A percentile compares a stretch with the other conserved stretches of the same genome.
phyloP scores from a whole-genome alignment of 64 coral and sea anemone genomes.

The Stylophora pistillata region DNA sequence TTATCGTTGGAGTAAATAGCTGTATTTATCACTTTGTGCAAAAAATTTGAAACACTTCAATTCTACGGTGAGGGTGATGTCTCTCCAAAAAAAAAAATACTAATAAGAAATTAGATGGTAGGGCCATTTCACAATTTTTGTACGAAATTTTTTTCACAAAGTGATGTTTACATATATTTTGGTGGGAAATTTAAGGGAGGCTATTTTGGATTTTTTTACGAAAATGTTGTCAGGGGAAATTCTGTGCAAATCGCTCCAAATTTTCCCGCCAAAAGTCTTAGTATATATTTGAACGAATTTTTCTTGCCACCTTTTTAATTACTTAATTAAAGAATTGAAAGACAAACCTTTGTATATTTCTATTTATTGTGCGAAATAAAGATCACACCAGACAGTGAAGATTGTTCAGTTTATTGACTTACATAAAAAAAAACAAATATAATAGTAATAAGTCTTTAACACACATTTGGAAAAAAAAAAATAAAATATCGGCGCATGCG shows the following conservation, averaged over 20 bases:
- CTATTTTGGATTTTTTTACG: background rate
- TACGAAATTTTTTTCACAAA: background rate
- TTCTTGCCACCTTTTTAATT: background rate
- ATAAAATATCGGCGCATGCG: too few relatives aligned
- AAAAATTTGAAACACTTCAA: background rate
- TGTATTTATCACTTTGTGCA: background rate
- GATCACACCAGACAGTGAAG: background rate
- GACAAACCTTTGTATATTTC: background rate
- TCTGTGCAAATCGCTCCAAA: background rate
- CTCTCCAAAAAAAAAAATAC: background rate
- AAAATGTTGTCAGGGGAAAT: background rate
- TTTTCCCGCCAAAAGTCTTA: background rate
- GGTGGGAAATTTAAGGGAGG: background rate
- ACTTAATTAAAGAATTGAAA: slow-evolving; percentile 1
- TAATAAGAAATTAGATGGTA: background rate
- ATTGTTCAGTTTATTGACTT: background rate
- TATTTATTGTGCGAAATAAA: background rate
- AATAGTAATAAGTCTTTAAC: background rate
- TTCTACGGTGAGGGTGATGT: background rate
- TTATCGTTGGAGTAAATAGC: background rate
- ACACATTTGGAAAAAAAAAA: too few relatives aligned
- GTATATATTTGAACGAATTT: background rate
- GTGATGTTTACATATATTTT: background rate
- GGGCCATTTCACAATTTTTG: too few relatives aligned
- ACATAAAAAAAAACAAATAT: too few relatives aligned